Conservation (phyloP, 2,113 vertebrate genomes). For the Leptobrachium ailaonicum region DNA sequence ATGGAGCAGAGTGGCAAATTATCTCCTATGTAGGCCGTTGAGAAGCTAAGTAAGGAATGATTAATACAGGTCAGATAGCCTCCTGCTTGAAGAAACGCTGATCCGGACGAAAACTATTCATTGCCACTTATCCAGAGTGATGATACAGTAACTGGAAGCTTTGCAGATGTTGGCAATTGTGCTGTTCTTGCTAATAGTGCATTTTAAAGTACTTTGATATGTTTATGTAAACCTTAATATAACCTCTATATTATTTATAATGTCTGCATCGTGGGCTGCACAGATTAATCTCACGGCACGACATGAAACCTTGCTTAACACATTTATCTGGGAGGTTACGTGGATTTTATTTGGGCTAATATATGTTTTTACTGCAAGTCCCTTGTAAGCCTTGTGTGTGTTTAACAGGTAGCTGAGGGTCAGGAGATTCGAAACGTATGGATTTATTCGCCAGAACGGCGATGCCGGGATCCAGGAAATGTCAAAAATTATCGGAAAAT, state of each 20-base stretch:
- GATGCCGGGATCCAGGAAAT: too few relatives aligned
- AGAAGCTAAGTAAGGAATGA: slow-evolving; percentile 46
- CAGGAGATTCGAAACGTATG: too few relatives aligned
- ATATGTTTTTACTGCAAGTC: too few relatives aligned
- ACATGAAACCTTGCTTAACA: neutral
- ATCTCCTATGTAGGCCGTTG: slow-evolving; percentile 40
- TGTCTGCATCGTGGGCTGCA: slow-evolving; percentile 5
- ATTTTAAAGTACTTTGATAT: slow-evolving; percentile 49
- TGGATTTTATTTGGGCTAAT: slow-evolving; percentile 7
- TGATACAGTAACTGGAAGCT: slow-evolving; percentile 49
- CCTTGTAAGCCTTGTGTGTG: too few relatives aligned
- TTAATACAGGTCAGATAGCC: slow-evolving; percentile 45
- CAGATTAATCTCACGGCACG: slow-evolving; percentile 6
- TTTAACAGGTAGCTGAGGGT: too few relatives aligned
- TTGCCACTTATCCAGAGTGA: slow-evolving; percentile 44
- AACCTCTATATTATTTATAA: slow-evolving; percentile 47
- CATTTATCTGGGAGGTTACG: slow-evolving; percentile 10
- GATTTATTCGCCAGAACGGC: too few relatives aligned
- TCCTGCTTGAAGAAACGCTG: slow-evolving; percentile 48
- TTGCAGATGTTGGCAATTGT: slow-evolving; percentile 50
- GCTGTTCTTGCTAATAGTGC: slow-evolving; percentile 46
- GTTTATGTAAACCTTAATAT: slow-evolving; percentile 47
- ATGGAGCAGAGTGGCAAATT: slow-evolving; percentile 28
- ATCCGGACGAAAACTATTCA: slow-evolving; percentile 39
- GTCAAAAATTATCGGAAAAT: too few relatives aligned